Evolutionary conservation across 2,888 invertebrate genomes (phyloP).

Genomic region (Anodontia alba): DNA sequence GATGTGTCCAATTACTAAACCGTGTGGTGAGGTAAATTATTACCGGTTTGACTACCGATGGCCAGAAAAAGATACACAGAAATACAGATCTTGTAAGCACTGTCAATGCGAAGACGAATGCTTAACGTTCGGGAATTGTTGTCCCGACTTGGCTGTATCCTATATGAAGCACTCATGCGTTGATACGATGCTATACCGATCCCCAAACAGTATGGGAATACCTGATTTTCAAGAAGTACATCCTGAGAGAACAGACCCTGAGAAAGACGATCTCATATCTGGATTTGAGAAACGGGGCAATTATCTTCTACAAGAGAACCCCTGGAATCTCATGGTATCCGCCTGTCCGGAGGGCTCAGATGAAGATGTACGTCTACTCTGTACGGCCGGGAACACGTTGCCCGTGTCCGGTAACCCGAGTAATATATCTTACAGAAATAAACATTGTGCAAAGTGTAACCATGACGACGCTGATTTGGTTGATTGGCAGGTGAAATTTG

Average conservation of each 20-base stretch:
- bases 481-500: background rate
- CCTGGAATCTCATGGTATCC: background rate
- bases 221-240: background rate
- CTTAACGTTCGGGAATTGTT: background rate
- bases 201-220: background rate
- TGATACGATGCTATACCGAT: background rate
- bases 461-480: background rate
- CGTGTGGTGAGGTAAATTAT: background rate
- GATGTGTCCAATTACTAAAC: background rate
- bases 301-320: background rate
- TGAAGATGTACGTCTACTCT: background rate
- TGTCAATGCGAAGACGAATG: background rate
- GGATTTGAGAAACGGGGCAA: background rate
- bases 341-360: background rate
- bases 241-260: background rate
- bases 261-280: background rate
- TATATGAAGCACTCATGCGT: background rate
- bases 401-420: background rate
- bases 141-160: background rate
- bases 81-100: background rate
- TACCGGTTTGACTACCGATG: background rate
- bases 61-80: background rate
- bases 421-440: background rate
- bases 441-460: background rate
- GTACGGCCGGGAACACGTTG: background rate